Evolutionary conservation across 1,140 invertebrate genomes (phyloP), one percentile per base, ranked within the genome.

Genomic region (Plutomurus gul): DNA sequence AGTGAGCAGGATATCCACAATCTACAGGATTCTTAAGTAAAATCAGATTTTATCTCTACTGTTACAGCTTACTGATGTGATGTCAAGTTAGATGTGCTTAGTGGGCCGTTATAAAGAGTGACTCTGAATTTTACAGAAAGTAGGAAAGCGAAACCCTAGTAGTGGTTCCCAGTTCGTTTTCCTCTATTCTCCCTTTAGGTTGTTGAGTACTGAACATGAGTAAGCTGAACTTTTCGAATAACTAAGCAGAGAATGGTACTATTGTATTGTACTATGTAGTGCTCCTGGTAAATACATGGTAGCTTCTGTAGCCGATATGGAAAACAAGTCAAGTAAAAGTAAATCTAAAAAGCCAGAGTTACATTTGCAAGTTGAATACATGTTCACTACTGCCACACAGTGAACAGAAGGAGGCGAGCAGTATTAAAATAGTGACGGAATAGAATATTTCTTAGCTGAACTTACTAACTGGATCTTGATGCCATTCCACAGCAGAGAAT

Each of bases 71-170:
- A 65, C 30, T 65, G 56, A 65, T 65, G 56, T 65, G 27, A 65
- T 65, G 56, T 65, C 56, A 65, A 65, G 56, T 65, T 65, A 27
- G 56, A 65, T 65, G 56, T 65, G 56, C 56, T 65, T 65, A 65
- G 56, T 65, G 56, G 56, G 56, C 56, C 56, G 56, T 65, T 65
- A 65, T 65, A 65, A 65, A 65, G 56, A 65, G 56, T 65, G 56
- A 65, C 56, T 65, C 25, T 13, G 56, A 65, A 65, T 33, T 65
- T 65, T 30, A 65, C 27, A 65, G n/a, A n/a, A 33, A 33, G 56
- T 65, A 65, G 56, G 56, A 27, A 65, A 65, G 56, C 10, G n/a
- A 65, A 65, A 65, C 27, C 56, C 30, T 33, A 30, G 30, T 65
- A 16, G 39, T 43, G 11, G 56, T 30, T n/a, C n/a, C n/a, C n/a